Evolutionary conservation across 37 sponge, comb jelly and placozoan species (phyloP).

Genomic region (Mnemiopsis leidyi): DNA sequence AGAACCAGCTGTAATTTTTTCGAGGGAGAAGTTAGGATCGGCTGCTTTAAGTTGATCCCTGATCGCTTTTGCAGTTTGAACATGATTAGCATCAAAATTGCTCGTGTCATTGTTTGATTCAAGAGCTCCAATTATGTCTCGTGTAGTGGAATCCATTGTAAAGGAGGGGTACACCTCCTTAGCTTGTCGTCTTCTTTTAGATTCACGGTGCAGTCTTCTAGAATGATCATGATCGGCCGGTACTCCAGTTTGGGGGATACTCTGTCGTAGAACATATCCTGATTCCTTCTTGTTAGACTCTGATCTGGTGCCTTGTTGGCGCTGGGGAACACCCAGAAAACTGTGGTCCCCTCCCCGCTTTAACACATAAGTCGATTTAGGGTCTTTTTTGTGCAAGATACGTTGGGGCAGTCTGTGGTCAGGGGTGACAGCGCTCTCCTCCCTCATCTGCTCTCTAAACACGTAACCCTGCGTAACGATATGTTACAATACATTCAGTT

Average conservation of each 20-base stretch:
- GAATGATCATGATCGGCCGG: not conserved
- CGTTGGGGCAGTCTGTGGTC: not conserved
- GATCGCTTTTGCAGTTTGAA: not conserved
- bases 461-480: slow-evolving; percentile 17
- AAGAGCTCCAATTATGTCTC: not conserved
- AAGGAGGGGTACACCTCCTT: not conserved
- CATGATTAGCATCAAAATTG: not conserved
- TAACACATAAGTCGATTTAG: not conserved
- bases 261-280: not conserved
- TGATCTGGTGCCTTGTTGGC: not conserved
- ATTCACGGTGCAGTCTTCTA: not conserved
- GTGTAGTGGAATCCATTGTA: not conserved
- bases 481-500: not conserved
- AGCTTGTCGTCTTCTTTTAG: not conserved
- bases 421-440: not conserved
- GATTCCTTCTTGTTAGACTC: not conserved
- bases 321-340: not conserved
- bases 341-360: not conserved
- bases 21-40: not conserved
- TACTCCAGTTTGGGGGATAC: not conserved
- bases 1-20: not conserved
- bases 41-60: not conserved
- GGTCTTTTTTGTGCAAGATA: not conserved
- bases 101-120: not conserved
- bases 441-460: not conserved